A percentile compares a stretch with the other conserved stretches of the same genome.
phyloP scores from a whole-genome alignment of 2,113 vertebrate species.

The Bubo scandiacus region DNA sequence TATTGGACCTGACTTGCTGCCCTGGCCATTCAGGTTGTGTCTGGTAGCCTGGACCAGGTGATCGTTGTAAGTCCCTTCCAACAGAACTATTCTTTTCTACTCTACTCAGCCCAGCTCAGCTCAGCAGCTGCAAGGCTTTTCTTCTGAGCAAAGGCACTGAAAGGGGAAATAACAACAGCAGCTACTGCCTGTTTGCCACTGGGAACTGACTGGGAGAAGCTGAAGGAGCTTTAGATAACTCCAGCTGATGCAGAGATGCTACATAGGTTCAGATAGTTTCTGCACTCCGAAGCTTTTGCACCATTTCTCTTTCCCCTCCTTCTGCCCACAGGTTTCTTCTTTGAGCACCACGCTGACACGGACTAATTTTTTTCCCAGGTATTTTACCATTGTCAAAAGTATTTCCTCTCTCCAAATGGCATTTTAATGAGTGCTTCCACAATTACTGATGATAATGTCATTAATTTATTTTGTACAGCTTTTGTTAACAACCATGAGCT shows the following conservation, averaged over 20 bases:
- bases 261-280: neutral
- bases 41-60: neutral
- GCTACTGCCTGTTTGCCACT: neutral
- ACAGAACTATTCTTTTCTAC: too few species aligned
- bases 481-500: neutral
- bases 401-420: slow-evolving; percentile 45
- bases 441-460: slow-evolving; percentile 1
- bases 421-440: slow-evolving; percentile 14
- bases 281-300: neutral
- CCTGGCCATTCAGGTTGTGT: neutral
- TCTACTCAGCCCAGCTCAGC: neutral
- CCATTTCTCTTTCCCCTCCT: neutral
- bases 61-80: neutral
- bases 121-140: neutral
- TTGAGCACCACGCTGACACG: fast-evolving
- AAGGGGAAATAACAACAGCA: neutral
- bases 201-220: neutral
- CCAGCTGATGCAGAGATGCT: neutral
- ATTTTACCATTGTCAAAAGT: neutral
- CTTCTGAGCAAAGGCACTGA: neutral
- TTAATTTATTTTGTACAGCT: slow-evolving; percentile 5
- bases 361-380: neutral
- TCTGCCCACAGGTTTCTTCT: neutral
- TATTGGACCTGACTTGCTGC: neutral
- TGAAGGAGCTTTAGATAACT: neutral